Evolutionary conservation across 1,140 invertebrate genomes (phyloP), one percentile per base, ranked within the genome.

Genomic region (Caerostris darwini): DNA sequence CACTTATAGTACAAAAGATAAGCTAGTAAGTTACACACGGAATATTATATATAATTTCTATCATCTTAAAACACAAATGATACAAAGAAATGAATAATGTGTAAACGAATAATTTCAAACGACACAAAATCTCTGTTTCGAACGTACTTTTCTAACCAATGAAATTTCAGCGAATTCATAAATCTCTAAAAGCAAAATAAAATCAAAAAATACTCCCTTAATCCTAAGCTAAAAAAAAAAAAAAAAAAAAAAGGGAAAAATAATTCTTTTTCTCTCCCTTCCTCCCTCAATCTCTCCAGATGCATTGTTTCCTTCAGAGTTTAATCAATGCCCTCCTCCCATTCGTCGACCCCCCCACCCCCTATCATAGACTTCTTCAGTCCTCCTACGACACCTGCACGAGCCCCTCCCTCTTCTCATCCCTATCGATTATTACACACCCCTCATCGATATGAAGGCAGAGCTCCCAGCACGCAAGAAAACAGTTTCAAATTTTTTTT

Each of bases 341-440:
- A 94, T 94, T 89, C 85, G 85, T 88, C 77, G 53, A 17, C 85
- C 71, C 83, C 90, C 90, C 71, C 50, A n/a, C 77, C 90, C 91
- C 81, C 82, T 92, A 92, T 92, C 91, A 92, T 92, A 53, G 64
- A 92, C 91, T 86, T 86, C 82, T 92, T 92, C 90, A 83, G n/a
- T 77, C 90, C 90, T 81, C 90, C 90, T 81, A 59, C 91, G 82
- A 92, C 91, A 92, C 91, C 91, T 92, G 91, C 91, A 92, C 14
- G 90, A 92, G 90, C 90, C 90, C 90, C 90, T 83, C 90, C 90
- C 59, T 61, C 61, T 54, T 71, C 54, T 71, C 82, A 59, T 54
- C 91, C 61, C 81, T 85, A 92, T 92, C 91, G 91, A 92, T 92
- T 92, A 92, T 92, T 92, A n/a, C 71, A 87, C n/a, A 50, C 56